Evolutionary conservation across 1,140 invertebrate species (phyloP).

Genomic region (Chelonus insularis): DNA sequence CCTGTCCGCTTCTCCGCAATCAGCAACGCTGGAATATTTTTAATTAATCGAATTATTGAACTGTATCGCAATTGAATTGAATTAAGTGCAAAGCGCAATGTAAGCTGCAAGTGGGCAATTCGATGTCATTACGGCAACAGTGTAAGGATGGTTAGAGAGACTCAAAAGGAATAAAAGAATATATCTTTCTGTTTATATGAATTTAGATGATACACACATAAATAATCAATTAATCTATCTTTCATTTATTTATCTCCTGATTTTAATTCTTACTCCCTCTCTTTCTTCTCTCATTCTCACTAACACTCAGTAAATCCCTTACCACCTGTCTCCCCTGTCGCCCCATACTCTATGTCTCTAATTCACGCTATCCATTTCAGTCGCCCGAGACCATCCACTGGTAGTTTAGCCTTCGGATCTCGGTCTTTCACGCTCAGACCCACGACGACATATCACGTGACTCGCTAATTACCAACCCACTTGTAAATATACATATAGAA

Average conservation of each 20-base stretch:
- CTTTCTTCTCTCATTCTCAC: too few relatives aligned
- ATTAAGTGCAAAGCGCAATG: slow-evolving; percentile 48
- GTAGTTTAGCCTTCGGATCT: neutral
- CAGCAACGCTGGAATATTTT: slow-evolving; percentile 38
- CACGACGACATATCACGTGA: slow-evolving; percentile 37
- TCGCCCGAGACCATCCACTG: slow-evolving; percentile 4
- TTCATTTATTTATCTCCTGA: too few relatives aligned
- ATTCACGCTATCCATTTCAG: slow-evolving; percentile 20
- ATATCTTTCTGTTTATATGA: too few relatives aligned
- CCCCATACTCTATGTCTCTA: slow-evolving; percentile 1
- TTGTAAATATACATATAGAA: slow-evolving; percentile 1
- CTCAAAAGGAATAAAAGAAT: too few relatives aligned
- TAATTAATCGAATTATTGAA: slow-evolving; percentile 62
- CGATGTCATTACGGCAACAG: slow-evolving; percentile 23
- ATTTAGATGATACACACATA: too few relatives aligned
- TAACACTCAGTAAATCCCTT: too few relatives aligned
- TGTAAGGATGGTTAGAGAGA: neutral
- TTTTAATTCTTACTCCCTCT: too few relatives aligned
- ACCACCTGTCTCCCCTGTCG: neutral
- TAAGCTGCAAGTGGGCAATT: slow-evolving; percentile 35
- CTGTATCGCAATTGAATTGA: slow-evolving; percentile 57
- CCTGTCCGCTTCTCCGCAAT: neutral
- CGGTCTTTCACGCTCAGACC: slow-evolving; percentile 17
- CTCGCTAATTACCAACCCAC: slow-evolving; percentile 40
- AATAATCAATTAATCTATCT: too few relatives aligned